Evolutionary conservation across 1,140 invertebrate genomes (phyloP), one percentile per base, ranked within the genome.

Genomic region (Cydia strobilella): DNA sequence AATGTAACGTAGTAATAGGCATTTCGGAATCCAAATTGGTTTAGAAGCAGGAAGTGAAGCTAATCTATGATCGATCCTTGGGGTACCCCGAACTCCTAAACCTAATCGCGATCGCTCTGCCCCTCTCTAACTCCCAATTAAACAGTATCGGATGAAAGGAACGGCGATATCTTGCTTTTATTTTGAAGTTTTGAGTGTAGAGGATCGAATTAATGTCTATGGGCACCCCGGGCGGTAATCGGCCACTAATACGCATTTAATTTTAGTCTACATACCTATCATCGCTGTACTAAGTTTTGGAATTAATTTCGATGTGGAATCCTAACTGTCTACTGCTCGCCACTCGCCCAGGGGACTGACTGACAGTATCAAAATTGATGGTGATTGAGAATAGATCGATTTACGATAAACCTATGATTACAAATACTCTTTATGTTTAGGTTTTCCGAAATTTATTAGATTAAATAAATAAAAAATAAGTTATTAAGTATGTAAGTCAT

Each of bases 21-120:
- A 76, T 63, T 79, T 73, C 66, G 20, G 69, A 75, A 66, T 76
- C 75, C 74, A 76, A 77, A 79, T 75, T 76, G 69, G 73, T 77
- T 79, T 80, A 76, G 48, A 75, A 79, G 76, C 78, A 84, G 83
- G 82, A 86, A 80, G 80, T 82, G 79, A 74, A 82, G 77, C 83
- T 73, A 84, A 86, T 82, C 73, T 76, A 76, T 83, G 83, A 84
- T 85, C 69, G 78, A 73, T 80, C 66, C 72, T 77, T 59, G 54
- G 54, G 54, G 23, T 59, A 59, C 54, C 54, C 54, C 20, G 20
- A 51, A 51, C 12, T 45, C 42, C 42, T 45, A 45, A 51, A n/a
- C 10, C 18, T 59, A 59, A 59, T 59, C 20, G 48, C 48, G 15
- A 59, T 59, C 20, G 12, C 51, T 59, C 18, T 59, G 10, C 3